Base-by-base conservation (phyloP, 2,113 vertebrate genomes). In the Alosa alosa region DNA sequence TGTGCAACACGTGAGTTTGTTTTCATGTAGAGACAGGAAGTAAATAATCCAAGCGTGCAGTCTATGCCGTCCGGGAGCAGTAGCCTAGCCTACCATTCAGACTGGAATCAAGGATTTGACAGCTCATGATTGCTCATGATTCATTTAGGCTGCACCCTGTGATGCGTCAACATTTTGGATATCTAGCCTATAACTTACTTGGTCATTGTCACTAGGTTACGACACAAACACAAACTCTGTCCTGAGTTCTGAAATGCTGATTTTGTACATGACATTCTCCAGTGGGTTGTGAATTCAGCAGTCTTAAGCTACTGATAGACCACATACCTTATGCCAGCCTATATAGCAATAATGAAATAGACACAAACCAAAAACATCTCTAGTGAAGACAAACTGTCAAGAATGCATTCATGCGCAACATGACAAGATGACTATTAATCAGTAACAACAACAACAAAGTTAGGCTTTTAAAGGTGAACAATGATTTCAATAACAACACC, bases 1-100 rank as follows among this genome's bases (percentile, higher is more conserved):
- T 50, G 47, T 44, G 88, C 90, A 91, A 90, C 94, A 95, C 93
- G 93, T 94, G 94, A 95, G 93, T 93, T 94, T 95, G 94, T 94
- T 95, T 95, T 94, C 92, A 91, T 93, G 81, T 84, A 84, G 87
- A 86, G 90, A 52, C 92, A 93, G 94, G 94, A 95, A 94, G 93
- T 92, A 83, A 78, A 83, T 68, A 72, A 81, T 0, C 78, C 78
- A 68, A 11, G 36, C 44, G 31, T 9, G 64, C 64, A 15, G 64
- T 44, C 41, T 44, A 44, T 44, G 41, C 41, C 41, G 41, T 15
- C 25, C 25, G 64, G 10, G 64, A 31, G n/a, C 25, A 36, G 36
- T 36, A 36, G 31, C 31, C 72, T 39, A 39, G 31, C 3, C 9
- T 78, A 36, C 72, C 31, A 78, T 78, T 78, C 31, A 78, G 72